Conservation (phyloP, 2,797 vertebrate species). For the Melanotaenia parkinsoni region DNA sequence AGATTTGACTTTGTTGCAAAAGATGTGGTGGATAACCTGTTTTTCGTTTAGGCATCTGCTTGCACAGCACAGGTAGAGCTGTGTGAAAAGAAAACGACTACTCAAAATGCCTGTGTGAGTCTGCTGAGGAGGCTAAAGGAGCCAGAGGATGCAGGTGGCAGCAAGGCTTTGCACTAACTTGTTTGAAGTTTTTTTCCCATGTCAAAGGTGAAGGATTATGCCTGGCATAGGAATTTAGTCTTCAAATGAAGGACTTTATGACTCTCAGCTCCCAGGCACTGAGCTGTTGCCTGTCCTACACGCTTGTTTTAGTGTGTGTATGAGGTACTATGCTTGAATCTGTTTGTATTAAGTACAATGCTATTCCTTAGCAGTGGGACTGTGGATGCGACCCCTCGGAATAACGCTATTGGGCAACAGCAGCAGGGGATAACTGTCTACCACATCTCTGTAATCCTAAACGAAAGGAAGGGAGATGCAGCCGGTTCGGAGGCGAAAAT, state of each 20-base stretch:
- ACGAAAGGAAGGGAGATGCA: slow-evolving; percentile 64
- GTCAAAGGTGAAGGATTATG: slow-evolving; percentile 85
- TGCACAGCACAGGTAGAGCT: slow-evolving; percentile 54
- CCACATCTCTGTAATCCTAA: slow-evolving; percentile 68
- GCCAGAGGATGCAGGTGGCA: slow-evolving; percentile 72
- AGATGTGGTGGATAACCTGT: slow-evolving; percentile 39
- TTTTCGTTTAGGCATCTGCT: slow-evolving; percentile 54
- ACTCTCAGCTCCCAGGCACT: slow-evolving; percentile 53
- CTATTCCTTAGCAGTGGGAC: slow-evolving; percentile 77
- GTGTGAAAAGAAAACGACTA: slow-evolving; percentile 37
- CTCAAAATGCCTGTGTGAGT: slow-evolving; percentile 46
- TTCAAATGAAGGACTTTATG: slow-evolving; percentile 74
- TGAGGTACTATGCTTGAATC: slow-evolving; percentile 42
- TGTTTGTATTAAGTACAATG: slow-evolving; percentile 64
- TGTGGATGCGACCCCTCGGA: slow-evolving; percentile 69
- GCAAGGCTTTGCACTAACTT: slow-evolving; percentile 72
- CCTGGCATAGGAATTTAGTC: slow-evolving; percentile 79
- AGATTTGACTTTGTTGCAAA: slow-evolving; percentile 46
- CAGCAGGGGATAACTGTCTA: slow-evolving; percentile 64
- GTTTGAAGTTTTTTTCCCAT: slow-evolving; percentile 74
- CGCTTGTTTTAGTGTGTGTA: slow-evolving; percentile 35
- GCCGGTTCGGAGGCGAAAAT: slow-evolving; percentile 51
- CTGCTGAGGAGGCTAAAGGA: slow-evolving; percentile 48
- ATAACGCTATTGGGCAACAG: slow-evolving; percentile 47
- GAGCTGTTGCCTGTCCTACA: slow-evolving; percentile 32